Base-by-base conservation (phyloP, 2,888 invertebrate genomes). In the Pasiphila rectangulata region DNA sequence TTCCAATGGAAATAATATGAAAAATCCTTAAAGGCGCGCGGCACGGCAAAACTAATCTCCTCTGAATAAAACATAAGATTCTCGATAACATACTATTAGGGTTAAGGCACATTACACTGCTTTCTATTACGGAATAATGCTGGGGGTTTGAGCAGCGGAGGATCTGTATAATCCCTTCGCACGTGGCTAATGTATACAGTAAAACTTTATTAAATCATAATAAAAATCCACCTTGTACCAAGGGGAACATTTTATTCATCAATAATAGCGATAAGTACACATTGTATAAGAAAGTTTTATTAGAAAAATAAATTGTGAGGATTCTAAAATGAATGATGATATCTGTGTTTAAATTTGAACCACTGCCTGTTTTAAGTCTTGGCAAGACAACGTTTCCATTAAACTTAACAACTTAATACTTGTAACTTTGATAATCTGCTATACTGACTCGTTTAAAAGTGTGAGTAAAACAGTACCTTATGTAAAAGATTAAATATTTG, bases 41-140 rank as follows among this genome's bases (percentile, higher is more conserved):
- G 40, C 58, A 40, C 56, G 63, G 61, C 69, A 68, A 74, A 59
- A 72, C 72, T 86, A 83, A 88, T 85, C 81, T 81, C 75, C 59
- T 65, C 66, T 88, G 86, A 87, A 88, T 87, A 86, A 88, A 74
- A 85, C 86, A 86, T 87, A 78, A 83, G 84, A 78, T 79, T 69
- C 70, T 76, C 77, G 83, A 85, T 87, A 83, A 79, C 76, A 70
- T 75, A 76, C 77, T 79, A 79, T 83, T 80, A 83, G 77, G 77
- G 78, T 76, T 83, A 78, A 80, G 68, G 73, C 79, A 72, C 74
- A 77, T 82, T 83, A 84, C 83, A 72, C 74, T 65, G 75, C 74
- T 77, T 81, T 79, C 74, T 79, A 80, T 82, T 81, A 82, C 61
- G 63, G 61, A 68, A 71, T 72, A 77, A 75, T 79, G 75, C 62